Evolutionary conservation across 2,113 vertebrate species (phyloP).

Genomic region (Motacilla alba): DNA sequence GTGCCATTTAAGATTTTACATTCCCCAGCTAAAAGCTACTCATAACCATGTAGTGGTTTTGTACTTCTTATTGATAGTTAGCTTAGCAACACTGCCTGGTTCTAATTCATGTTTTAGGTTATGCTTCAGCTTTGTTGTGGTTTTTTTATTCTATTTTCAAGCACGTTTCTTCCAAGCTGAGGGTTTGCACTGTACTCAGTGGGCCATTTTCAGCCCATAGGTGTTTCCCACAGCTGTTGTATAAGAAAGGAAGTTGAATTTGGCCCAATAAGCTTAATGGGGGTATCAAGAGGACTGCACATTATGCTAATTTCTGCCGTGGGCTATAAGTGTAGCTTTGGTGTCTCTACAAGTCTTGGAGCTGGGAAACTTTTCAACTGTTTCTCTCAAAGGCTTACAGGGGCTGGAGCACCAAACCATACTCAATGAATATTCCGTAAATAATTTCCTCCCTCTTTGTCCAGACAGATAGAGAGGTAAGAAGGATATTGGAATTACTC

Average conservation of each 20-base stretch:
- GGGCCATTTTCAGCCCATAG: not conserved
- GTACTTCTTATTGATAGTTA: conserved; percentile 50
- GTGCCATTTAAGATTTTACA: conserved; percentile 80
- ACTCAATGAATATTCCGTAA: not conserved
- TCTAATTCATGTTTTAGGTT: conserved; percentile 41
- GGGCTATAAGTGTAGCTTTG: not conserved
- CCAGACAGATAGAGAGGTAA: not conserved
- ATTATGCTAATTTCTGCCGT: not conserved
- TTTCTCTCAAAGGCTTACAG: not conserved
- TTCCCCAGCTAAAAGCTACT: conserved; percentile 75
- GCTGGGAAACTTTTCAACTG: not conserved
- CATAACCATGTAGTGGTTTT: conserved; percentile 60
- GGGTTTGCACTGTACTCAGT: not conserved
- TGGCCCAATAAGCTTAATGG: not conserved
- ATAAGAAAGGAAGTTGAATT: not conserved
- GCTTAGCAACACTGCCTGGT: conserved; percentile 4
- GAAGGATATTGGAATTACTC: not conserved
- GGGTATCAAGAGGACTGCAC: not conserved
- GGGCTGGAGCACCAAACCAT: not conserved
- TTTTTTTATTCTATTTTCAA: not conserved
- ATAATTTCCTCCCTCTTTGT: not conserved
- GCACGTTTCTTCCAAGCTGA: not conserved
- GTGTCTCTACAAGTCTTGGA: not conserved
- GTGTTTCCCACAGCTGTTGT: not conserved
- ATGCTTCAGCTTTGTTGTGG: not conserved